Evolutionary conservation across 2,888 invertebrate species (phyloP).

Genomic region (Nephrotoma flavescens): DNA sequence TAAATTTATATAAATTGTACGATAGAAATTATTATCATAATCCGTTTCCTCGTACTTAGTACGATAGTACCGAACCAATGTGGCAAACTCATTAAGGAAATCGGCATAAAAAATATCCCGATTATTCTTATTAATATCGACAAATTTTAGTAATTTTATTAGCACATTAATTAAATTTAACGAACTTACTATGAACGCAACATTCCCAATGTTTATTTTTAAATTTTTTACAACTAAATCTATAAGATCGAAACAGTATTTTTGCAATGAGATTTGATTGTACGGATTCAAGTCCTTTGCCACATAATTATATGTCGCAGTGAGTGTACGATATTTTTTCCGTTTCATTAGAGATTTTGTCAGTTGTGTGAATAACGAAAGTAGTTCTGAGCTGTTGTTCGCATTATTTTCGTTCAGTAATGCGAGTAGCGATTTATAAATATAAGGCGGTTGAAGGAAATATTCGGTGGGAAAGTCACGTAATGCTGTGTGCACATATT

Average conservation of each 20-base stretch:
- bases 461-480: slow-evolving; percentile 28
- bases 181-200: neutral
- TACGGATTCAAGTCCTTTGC: neutral
- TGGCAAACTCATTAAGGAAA: neutral
- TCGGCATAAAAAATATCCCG: neutral
- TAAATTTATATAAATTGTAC: neutral
- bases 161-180: neutral
- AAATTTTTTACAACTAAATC: neutral
- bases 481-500: slow-evolving; percentile 21
- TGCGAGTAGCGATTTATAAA: slow-evolving; percentile 18
- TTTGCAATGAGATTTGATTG: neutral
- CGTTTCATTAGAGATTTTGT: slow-evolving; percentile 15
- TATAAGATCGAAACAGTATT: neutral
- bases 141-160: neutral
- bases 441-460: slow-evolving; percentile 26
- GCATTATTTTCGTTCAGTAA: neutral
- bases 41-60: neutral
- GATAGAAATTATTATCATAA: neutral
- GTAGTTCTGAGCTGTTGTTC: neutral
- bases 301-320: neutral
- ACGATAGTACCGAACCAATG: neutral
- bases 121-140: neutral
- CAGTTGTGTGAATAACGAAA: slow-evolving; percentile 14
- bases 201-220: neutral
- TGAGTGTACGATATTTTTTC: neutral